Base-by-base conservation (phyloP, 1,140 invertebrate species). In the Ectropis grisescens region DNA sequence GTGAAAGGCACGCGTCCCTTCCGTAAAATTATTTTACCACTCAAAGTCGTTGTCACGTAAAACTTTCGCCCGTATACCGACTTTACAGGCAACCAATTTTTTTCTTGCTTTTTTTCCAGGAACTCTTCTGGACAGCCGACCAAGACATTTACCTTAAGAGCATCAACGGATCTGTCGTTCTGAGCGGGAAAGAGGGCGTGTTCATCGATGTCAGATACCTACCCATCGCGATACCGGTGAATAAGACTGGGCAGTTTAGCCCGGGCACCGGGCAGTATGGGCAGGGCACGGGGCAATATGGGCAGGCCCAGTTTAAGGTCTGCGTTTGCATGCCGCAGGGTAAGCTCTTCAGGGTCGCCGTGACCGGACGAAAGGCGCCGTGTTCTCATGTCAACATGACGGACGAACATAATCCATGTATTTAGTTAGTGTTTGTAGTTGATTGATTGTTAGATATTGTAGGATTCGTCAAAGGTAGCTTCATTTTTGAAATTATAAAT, bases 291-390 rank as follows among this genome's bases (percentile, higher is more conserved):
- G 55, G 83, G 0, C n/a, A n/a, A n/a, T n/a, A n/a, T n/a, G 58
- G 70, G 8, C 68, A 75, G 12, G 68, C 66, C 11, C 92, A 94
- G 58, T 95, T 89, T 58, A 95, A 95, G 80, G 82, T 96, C 1
- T 96, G 93, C 42, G 88, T 95, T 1, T 95, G 93, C 57, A 94
- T 94, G 92, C 93, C 93, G 0, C 84, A 89, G 39, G 93, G 93
- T 0, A 92, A 90, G 56, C 61, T 96, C 4, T 96, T 94, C 53
- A 85, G 88, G 41, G 85, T 96, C 2, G 87, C 89, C 0, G 85
- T 91, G 2, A 81, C 70, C 2, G 86, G 82, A 10, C 82, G 83
- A 29, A 83, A 82, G 39, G 83, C 88, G 4, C 87, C 85, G 13
- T 92, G 90, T 50, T 85, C 87, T 8, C 86, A 87, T 67, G 83